Base-by-base conservation (phyloP, 2,888 invertebrate species). In the Gymnosoma rotundatum region DNA sequence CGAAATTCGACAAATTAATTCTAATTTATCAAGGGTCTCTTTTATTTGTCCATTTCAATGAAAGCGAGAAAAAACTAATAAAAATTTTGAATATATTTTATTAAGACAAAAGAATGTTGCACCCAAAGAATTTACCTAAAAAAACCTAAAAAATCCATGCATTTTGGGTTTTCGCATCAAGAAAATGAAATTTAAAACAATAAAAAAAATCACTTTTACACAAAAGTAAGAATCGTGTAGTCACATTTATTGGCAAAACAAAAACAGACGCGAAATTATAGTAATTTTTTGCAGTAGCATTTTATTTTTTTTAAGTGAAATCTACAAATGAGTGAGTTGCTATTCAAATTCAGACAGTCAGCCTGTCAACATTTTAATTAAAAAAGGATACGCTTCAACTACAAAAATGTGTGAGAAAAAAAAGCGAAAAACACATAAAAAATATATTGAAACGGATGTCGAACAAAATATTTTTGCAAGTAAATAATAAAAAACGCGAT, bases 331-430 rank as follows among this genome's bases (percentile, higher is more conserved):
- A 78, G 52, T 81, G 84, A 81, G 81, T 84, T 78, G 84, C 84
- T 81, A 84, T 84, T 84, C 84, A 84, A 84, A 84, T 84, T 78
- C 66, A 64, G 80, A 75, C 82, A 67, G 82, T 81, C 82, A 83
- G 86, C 91, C 92, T 92, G 92, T 92, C 92, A 92, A 92, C 92
- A 91, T 92, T 92, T 92, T 92, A 92, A 92, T 92, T 92, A 92
- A 92, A 92, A 92, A 92, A 91, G 91, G 91, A 91, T 91, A 89
- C 91, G 92, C 86, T 84, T 86, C 86, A 86, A 84, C 81, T 81
- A 85, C 69, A 54, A 69, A 54, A 75, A 64, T 48, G 16, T 60
- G 56, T 60, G 56, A 48, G 52, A 73, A 78, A 74, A 70, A 61
- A 75, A 48, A 10, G 21, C 10, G 25, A 50, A 54, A 42, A 69